These are phyloP conservation scores for Ispidina lecontei DNA, from an alignment of 2,797 vertebrate genomes.

Conservation along the genomic window DNA sequence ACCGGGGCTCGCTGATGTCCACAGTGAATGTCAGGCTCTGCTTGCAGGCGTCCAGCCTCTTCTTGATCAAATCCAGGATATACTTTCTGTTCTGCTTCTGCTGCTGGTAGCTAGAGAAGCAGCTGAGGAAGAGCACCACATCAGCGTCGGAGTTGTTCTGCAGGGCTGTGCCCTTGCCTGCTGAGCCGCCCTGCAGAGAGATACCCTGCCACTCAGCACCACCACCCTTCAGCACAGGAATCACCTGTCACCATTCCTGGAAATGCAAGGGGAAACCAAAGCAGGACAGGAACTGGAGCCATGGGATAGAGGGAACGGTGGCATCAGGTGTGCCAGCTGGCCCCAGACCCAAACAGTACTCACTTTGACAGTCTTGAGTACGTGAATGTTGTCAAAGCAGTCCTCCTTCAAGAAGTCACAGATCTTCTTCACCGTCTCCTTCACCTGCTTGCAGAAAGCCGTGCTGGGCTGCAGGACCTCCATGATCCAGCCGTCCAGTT, in stretches of 20 bases:
- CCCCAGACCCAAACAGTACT: rapidly evolving
- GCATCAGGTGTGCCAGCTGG: background rate
- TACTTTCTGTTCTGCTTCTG: background rate
- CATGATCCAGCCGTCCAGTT: background rate
- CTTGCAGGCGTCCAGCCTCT: background rate
- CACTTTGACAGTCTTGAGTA: slow-evolving; percentile 51
- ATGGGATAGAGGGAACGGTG: background rate
- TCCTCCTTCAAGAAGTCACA: slow-evolving; percentile 42
- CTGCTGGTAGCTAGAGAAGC: slow-evolving; percentile 40
- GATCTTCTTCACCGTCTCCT: background rate
- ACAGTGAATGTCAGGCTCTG: background rate
- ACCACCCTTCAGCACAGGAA: background rate
- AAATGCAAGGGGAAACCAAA: background rate
- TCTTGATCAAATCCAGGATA: slow-evolving; percentile 39
- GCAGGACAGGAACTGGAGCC: background rate
- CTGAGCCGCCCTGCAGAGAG: slow-evolving; percentile 67
- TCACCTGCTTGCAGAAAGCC: background rate
- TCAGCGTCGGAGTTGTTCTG: slow-evolving; percentile 63
- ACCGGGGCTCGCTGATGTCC: rapidly evolving
- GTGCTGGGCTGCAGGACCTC: background rate
- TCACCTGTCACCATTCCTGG: background rate
- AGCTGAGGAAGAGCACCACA: slow-evolving; percentile 71
- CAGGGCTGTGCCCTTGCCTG: slow-evolving; percentile 71
- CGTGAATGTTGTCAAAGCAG: background rate
- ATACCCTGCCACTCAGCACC: background rate